phyloP scores from a whole-genome alignment of 1,140 invertebrate genomes.

The Camponotus floridanus region DNA sequence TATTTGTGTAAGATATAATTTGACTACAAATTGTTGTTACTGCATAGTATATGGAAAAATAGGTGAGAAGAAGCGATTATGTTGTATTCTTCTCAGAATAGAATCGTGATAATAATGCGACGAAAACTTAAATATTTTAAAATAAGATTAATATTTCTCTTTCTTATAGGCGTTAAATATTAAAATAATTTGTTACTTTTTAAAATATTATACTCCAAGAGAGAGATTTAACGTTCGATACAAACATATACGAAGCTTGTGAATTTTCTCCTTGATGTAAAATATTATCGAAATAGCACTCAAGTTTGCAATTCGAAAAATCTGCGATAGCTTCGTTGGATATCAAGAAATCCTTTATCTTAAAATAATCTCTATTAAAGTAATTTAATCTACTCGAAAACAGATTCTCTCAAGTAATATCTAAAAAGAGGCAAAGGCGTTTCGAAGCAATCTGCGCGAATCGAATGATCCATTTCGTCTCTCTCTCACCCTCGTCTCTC shows the following conservation, averaged over 20 bases:
- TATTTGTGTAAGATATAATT: no score
- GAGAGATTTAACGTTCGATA: background rate
- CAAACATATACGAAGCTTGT: background rate
- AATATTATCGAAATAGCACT: background rate
- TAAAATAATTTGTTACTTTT: no score
- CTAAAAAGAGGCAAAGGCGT: no score
- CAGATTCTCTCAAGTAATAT: conserved; percentile 14
- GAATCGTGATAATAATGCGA: background rate
- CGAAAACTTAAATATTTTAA: no score
- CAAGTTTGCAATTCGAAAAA: background rate
- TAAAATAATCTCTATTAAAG: background rate
- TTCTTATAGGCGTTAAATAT: no score
- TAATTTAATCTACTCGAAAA: background rate
- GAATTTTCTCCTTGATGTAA: background rate
- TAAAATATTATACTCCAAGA: no score
- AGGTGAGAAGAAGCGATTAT: no score
- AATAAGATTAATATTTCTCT: no score
- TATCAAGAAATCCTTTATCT: background rate
- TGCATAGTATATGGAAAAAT: no score
- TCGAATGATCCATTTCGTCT: conserved; percentile 52
- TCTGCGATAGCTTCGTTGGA: background rate
- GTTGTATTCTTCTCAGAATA: background rate
- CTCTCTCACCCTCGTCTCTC: conserved; percentile 21
- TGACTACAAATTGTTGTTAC: no score
- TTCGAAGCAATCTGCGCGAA: conserved; percentile 5